phyloP scores from a whole-genome alignment of 2,797 vertebrate species.

The Crossoptilon crossoptilon region DNA sequence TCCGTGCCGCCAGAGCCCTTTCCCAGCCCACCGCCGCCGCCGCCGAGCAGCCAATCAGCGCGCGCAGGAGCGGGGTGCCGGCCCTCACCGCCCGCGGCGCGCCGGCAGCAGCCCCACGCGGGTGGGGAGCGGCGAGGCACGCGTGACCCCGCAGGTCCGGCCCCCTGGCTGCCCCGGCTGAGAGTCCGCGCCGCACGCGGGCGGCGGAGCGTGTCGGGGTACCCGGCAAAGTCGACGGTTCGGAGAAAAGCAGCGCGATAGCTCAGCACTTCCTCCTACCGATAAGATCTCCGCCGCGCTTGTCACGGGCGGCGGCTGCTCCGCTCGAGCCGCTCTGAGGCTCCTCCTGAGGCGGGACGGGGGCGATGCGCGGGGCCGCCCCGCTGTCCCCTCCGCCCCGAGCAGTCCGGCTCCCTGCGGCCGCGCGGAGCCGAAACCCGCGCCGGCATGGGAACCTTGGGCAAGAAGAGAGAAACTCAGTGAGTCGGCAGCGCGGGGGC shows the following conservation, averaged over 20 bases:
- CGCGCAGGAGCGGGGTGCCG: no score
- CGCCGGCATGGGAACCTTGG: no score
- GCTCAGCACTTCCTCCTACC: slow-evolving; percentile 49
- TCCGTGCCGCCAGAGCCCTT: no score
- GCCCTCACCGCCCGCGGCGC: no score
- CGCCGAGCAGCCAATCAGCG: no score
- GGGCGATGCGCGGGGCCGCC: slow-evolving; percentile 23
- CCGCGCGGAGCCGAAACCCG: no score
- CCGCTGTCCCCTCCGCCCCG: neutral
- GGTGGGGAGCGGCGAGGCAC: neutral
- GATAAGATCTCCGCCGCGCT: slow-evolving; percentile 61
- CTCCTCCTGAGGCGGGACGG: neutral
- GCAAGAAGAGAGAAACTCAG: no score
- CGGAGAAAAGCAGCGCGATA: slow-evolving; percentile 27
- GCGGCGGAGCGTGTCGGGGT: neutral
- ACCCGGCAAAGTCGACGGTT: slow-evolving; percentile 34
- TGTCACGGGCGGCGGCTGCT: slow-evolving; percentile 33
- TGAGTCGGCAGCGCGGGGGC: no score
- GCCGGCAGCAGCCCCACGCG: neutral
- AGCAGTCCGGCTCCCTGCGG: neutral
- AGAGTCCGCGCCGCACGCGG: no score
- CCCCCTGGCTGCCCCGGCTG: no score
- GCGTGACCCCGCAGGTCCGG: neutral
- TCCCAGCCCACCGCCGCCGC: no score
- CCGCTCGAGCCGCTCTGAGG: neutral